A percentile compares a stretch with the other conserved stretches of the same genome.
Conservation (phyloP, 2,797 vertebrate species). For the Gymnoscopelus microlampas region DNA sequence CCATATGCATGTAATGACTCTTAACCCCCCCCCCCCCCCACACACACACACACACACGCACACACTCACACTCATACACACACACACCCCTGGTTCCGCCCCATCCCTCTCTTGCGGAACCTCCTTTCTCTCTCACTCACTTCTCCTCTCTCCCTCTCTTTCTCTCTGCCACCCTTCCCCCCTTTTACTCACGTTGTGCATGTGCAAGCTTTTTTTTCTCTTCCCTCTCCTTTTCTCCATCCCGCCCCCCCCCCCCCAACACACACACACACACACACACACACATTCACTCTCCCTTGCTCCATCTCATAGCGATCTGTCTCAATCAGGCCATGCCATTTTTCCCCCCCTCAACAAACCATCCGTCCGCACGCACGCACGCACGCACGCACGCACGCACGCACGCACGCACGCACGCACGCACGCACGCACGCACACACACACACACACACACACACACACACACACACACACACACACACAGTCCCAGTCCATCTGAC, state of each 20-base stretch:
- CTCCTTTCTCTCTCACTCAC: slow-evolving; percentile 22
- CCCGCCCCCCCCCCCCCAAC: slow-evolving; percentile 1
- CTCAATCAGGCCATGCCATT: slow-evolving; percentile 70
- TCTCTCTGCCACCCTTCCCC: slow-evolving; percentile 36
- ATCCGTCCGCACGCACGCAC: slow-evolving; percentile 4
- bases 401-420: too few species aligned
- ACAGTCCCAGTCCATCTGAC: too few species aligned
- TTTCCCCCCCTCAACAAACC: slow-evolving; percentile 18
- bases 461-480: too few species aligned
- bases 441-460: too few species aligned
- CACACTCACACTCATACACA: not conserved
- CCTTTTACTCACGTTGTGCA: slow-evolving; percentile 27
- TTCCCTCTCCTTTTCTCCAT: not conserved
- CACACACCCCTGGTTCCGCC: not conserved
- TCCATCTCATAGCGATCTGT: slow-evolving; percentile 67
- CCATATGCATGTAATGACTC: too few species aligned
- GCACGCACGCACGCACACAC: too few species aligned
- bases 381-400: not conserved
- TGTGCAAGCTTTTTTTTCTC: slow-evolving; percentile 35
- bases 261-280: not conserved
- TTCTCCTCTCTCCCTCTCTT: slow-evolving; percentile 15
- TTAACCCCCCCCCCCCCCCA: not conserved
- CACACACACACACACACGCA: not conserved
- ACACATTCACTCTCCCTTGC: slow-evolving; percentile 28
- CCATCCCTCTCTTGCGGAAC: not conserved